Evolutionary conservation across 1,140 invertebrate species (phyloP), one percentile per base, ranked within the genome.

Genomic region (Macrotrachela quadricornifera): DNA sequence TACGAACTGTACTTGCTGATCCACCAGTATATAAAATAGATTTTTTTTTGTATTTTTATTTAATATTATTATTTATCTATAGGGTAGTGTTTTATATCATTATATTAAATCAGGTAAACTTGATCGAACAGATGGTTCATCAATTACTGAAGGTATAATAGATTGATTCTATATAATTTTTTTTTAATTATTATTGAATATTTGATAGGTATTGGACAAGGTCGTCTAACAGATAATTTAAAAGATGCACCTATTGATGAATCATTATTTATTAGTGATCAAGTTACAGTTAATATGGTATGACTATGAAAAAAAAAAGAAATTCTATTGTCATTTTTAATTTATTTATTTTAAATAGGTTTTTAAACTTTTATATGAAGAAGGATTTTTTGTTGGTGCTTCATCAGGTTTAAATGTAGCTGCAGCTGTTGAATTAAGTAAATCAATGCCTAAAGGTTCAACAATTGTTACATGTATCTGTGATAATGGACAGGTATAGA

Each of bases 311-410:
- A n/a, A n/a, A n/a, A n/a, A n/a, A n/a, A n/a, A n/a, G n/a, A n/a
- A n/a, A n/a, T n/a, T n/a, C n/a, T n/a, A n/a, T n/a, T n/a, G n/a
- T n/a, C n/a, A n/a, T n/a, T n/a, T n/a, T n/a, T n/a, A 64, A 57
- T 13, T 51, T 36, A 52, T 18, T 16, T 18, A 57, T 58, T n/a
- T 51, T 65, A 62, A 64, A n/a, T n/a, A n/a, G n/a, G n/a, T 64
- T 36, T 70, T 70, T 50, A 58, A 62, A 10, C 57, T 70, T 3
- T 55, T 70, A 6, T 59, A 66, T 56, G 67, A 70, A 54, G 68
- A 70, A 56, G 68, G 68, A 14, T 62, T 69, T 45, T 69, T 68
- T 57, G 66, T 69, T 43, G 68, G 68, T 11, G 67, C 66, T 4
- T 68, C 68, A 0, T 64, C 67, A 3, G 68, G 68, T 17, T 49